A percentile compares a stretch with the other conserved stretches of the same genome.
Conservation (phyloP, 2,113 vertebrate genomes). For the Sinocyclocheilus grahami region DNA sequence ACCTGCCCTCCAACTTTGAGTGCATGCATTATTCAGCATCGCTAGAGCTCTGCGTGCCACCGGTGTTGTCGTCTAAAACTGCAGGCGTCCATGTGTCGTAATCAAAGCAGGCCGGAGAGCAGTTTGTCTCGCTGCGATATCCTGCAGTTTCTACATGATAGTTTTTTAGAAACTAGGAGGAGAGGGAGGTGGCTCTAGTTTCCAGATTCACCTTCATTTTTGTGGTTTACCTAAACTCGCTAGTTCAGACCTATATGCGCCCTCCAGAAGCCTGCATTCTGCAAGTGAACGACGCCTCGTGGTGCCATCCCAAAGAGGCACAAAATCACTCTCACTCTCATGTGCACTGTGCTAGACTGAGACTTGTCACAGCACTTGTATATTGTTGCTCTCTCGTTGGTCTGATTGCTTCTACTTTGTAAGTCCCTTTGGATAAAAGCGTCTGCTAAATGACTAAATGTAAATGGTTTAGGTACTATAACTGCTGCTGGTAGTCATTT, state of each 20-base stretch:
- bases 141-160: constrained; percentile 40
- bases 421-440: too few species aligned
- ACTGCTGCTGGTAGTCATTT: background rate
- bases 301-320: too few species aligned
- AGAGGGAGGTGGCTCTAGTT: background rate
- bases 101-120: constrained; percentile 48
- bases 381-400: too few species aligned
- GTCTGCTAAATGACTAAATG: too few species aligned
- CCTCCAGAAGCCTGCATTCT: too few species aligned
- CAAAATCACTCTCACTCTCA: too few species aligned
- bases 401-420: too few species aligned
- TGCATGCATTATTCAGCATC: constrained; percentile 55
- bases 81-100: constrained; percentile 43
- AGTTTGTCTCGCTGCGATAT: constrained; percentile 26
- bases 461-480: background rate
- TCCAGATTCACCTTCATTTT: constrained; percentile 16
- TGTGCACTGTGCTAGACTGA: too few species aligned
- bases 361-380: too few species aligned
- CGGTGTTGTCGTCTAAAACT: constrained; percentile 43
- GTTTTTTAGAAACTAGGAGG: constrained; percentile 31
- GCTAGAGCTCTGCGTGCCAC: constrained; percentile 32
- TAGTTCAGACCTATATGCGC: too few species aligned
- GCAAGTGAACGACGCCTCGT: too few species aligned
- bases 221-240: background rate
- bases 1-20: constrained; percentile 42